Evolutionary conservation across 2,888 invertebrate species (phyloP).

Genomic region (Criorhina ranunculi): DNA sequence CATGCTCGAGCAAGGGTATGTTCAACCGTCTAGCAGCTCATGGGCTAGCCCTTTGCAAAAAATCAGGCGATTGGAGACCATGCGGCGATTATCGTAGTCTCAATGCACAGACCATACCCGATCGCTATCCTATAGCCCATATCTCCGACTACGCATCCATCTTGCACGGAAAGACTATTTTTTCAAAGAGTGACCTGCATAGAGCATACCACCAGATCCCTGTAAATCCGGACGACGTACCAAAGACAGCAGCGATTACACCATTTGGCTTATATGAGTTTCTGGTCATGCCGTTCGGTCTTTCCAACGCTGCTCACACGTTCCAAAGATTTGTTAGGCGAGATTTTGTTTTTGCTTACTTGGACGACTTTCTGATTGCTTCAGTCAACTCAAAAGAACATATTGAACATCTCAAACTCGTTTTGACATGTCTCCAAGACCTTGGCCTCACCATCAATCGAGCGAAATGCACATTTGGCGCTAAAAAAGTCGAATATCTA

Average conservation of each 20-base stretch:
- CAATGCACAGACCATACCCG: slow-evolving; percentile 73
- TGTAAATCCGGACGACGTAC: slow-evolving; percentile 79
- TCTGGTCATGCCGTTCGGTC: slow-evolving; percentile 80
- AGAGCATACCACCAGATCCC: slow-evolving; percentile 82
- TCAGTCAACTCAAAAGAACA: slow-evolving; percentile 3
- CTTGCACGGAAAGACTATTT: slow-evolving; percentile 77
- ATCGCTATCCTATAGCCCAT: slow-evolving; percentile 80
- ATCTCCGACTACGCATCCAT: slow-evolving; percentile 59
- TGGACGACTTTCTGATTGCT: slow-evolving; percentile 37
- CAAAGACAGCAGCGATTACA: slow-evolving; percentile 82
- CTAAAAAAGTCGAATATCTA: slow-evolving; percentile 6
- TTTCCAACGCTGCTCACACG: slow-evolving; percentile 80
- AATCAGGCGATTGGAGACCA: slow-evolving; percentile 25
- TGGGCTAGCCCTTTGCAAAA: slow-evolving; percentile 34
- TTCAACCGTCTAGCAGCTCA: background rate
- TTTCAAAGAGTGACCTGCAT: slow-evolving; percentile 79
- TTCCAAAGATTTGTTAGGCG: slow-evolving; percentile 79
- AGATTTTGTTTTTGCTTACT: slow-evolving; percentile 63
- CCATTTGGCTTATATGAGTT: slow-evolving; percentile 81
- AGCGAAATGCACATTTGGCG: slow-evolving; percentile 51
- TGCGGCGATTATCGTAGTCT: slow-evolving; percentile 20
- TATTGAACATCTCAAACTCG: slow-evolving; percentile 33
- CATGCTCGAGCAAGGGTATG: slow-evolving; percentile 7
- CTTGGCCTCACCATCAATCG: slow-evolving; percentile 53
- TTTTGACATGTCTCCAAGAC: slow-evolving; percentile 6